Evolutionary conservation across 1,140 invertebrate species (phyloP), one percentile per base, ranked within the genome.

Genomic region (Hyposmocoma kahamanoa): DNA sequence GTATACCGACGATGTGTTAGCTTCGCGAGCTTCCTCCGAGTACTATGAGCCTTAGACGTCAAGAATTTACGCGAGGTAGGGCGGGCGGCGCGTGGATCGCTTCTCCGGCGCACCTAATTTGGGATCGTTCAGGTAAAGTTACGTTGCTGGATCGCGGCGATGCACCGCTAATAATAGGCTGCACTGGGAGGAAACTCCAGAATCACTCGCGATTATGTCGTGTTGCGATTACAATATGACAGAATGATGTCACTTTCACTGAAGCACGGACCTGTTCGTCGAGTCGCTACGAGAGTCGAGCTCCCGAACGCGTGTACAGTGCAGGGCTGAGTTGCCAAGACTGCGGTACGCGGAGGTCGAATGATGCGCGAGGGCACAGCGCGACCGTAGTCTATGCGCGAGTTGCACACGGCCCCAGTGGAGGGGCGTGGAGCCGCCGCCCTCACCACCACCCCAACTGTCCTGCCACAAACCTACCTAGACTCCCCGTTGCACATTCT

Each of bases 321-420:
- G 50, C 73, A 76, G 72, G 76, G 77, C 76, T 62, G 47, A 67
- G 68, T 52, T 78, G 79, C 82, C 78, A 59, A 75, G 74, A 83
- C 79, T 84, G 75, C 67, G 72, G 70, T 81, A 73, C 80, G 79
- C 79, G 72, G 76, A 73, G 79, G 79, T 87, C 86, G 86, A 87
- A 81, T 87, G 84, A 72, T 80, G 82, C 67, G 73, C 67, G 68
- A 78, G 77, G 70, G 69, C 72, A 75, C 47, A 53, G 59, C 45
- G 67, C 70, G 63, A 72, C 62, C 71, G 77, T 87, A 87, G 85
- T 88, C 85, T 87, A 85, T 87, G 66, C 55, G 68, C 65, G 68
- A 63, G 65, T 57, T 64, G 76, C 87, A 85, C 87, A 87, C 86
- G 85, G 86, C 87, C 80, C 84, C 66, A 76, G 73, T 75, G 75